A percentile compares a stretch with the other conserved stretches of the same genome.
phyloP scores from a whole-genome alignment of 1,140 invertebrate species.

The Aphaenogaster floridana region DNA sequence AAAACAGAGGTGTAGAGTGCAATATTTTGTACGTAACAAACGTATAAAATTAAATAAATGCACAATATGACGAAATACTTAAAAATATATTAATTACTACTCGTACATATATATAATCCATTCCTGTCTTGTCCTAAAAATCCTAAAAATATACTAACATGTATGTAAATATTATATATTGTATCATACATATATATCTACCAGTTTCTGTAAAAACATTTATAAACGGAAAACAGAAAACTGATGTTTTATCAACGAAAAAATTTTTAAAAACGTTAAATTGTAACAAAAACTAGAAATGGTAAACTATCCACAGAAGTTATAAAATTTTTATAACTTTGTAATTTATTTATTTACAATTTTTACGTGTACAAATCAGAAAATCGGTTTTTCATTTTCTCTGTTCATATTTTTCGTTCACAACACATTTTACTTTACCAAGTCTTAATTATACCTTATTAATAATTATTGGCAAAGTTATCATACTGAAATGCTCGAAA shows the following conservation, averaged over 20 bases:
- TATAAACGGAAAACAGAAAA: neutral
- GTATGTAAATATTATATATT: neutral
- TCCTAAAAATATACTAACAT: conserved; percentile 8
- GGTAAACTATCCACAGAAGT: neutral
- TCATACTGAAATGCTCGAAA: neutral
- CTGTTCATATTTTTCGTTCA: conserved; percentile 2
- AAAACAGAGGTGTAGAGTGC: conserved; percentile 33
- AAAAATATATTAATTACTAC: conserved; percentile 2
- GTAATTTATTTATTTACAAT: conserved; percentile 44
- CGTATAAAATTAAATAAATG: conserved; percentile 53
- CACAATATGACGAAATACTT: conserved; percentile 47
- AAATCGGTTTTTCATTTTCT: neutral
- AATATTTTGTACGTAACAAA: conserved; percentile 38
- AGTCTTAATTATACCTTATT: conserved; percentile 19
- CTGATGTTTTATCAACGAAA: neutral
- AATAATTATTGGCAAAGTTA: neutral
- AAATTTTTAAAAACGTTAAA: neutral
- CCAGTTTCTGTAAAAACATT: neutral
- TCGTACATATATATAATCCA: neutral
- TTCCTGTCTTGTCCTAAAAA: neutral
- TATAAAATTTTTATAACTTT: conserved; percentile 2
- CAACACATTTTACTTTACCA: neutral
- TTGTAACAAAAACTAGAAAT: neutral
- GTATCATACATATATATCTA: neutral
- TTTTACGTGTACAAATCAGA: conserved; percentile 38